Evolutionary conservation across 2,888 invertebrate genomes (phyloP).

Genomic region (Mythimna impura): DNA sequence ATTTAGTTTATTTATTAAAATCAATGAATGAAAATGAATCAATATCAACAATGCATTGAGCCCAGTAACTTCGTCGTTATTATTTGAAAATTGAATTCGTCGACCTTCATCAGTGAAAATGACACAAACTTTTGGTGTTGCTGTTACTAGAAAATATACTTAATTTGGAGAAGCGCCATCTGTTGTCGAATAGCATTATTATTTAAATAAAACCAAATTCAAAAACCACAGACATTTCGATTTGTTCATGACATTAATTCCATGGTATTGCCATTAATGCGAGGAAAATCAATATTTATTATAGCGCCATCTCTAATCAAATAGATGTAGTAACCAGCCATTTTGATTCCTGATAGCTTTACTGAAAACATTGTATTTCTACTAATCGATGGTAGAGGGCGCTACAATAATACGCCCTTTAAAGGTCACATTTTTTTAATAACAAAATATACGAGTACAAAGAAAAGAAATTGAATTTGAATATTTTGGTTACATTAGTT

Average conservation of each 20-base stretch:
- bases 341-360: neutral
- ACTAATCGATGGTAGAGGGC: slow-evolving; percentile 38
- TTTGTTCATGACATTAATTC: neutral
- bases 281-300: neutral
- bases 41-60: slow-evolving; percentile 55
- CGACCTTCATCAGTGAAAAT: slow-evolving; percentile 34
- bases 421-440: no score
- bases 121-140: slow-evolving; percentile 38
- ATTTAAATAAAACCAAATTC: neutral
- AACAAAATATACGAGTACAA: no score
- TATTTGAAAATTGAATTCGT: slow-evolving; percentile 69
- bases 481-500: no score
- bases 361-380: neutral
- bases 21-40: slow-evolving; percentile 40
- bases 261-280: neutral
- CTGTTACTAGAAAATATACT: neutral
- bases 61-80: slow-evolving; percentile 73
- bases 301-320: neutral
- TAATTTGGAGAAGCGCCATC: slow-evolving; percentile 2
- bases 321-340: neutral
- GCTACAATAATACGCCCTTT: neutral
- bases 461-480: no score
- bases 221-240: neutral
- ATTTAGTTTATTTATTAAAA: slow-evolving; percentile 68
- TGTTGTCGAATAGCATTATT: neutral